Evolutionary conservation across 1,140 invertebrate species (phyloP), one percentile per base, ranked within the genome.

Genomic region (Drosophila dunni): DNA sequence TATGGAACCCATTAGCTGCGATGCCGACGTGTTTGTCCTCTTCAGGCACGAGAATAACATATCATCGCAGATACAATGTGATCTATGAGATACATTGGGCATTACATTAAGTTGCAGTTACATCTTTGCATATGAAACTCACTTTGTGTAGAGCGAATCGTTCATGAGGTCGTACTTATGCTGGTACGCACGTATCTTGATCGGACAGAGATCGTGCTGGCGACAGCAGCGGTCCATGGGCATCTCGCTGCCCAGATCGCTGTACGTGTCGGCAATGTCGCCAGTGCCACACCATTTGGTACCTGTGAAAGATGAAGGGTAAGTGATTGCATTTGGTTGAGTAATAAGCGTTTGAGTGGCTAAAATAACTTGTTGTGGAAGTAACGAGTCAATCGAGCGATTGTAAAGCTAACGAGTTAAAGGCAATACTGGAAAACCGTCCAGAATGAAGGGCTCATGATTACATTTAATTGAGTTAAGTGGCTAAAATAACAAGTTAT

Each of bases 281-380:
- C 97, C 97, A 0, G 96, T 95, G 2, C 97, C 97, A 85, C 97
- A 98, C 97, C 97, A 97, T 92, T 97, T 97, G 45, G 97, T 97
- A 45, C 97, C 97, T 97, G 34, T 2, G 3, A 20, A 0, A 9
- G 24, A 24, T 34, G 34, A 10, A 24, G 4, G 34, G 8, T 7
- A 10, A 36, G 4, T 34, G 5, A 20, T n/a, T 11, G 1, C 33
- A 7, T n/a, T 44, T 17, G n/a, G 9, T 20, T 20, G 17, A 20
- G 17, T 20, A n/a, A n/a, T n/a, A n/a, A n/a, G n/a, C n/a, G n/a
- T n/a, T n/a, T 20, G 2, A 20, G 17, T 20, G 17, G 17, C 17
- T 17, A 17, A 0, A 17, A 17, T 17, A 17, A 17, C 17, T 17
- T 1, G 17, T 17, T 17, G 1, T 17, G 17, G 17, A 20, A 20